These are phyloP conservation scores for Zaprionus camerounensis DNA, from an alignment of 1,140 invertebrate species.

Conservation along the genomic window DNA sequence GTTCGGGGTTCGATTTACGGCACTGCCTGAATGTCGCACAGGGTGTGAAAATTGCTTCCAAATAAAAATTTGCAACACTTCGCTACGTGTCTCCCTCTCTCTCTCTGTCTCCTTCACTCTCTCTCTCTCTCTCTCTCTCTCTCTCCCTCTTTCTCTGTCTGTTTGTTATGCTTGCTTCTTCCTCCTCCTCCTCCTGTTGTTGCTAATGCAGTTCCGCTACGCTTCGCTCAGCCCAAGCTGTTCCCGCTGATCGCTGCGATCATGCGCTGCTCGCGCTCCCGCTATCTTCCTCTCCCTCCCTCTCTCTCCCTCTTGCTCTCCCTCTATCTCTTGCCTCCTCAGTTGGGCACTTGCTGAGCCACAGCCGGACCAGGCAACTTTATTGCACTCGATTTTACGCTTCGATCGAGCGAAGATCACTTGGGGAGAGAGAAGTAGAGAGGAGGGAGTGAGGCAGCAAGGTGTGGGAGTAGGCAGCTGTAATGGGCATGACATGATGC, in stretches of 20 bases:
- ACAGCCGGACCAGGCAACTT: conserved; percentile 31
- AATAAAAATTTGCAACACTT: conserved; percentile 82
- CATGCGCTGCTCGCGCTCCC: conserved; percentile 67
- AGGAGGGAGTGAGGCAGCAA: not conserved
- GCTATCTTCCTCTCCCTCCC: not conserved
- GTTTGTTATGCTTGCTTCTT: conserved; percentile 44
- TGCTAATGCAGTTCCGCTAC: conserved; percentile 61
- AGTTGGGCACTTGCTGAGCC: conserved; percentile 70
- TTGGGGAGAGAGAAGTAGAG: conserved; percentile 3
- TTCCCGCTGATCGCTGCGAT: conserved; percentile 57
- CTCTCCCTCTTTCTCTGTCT: conserved; percentile 19
- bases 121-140: conserved; percentile 11
- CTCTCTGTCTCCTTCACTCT: conserved; percentile 6
- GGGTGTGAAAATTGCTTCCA: conserved; percentile 83
- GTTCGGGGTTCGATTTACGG: conserved; percentile 29
- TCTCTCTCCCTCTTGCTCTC: conserved; percentile 43
- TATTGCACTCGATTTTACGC: conserved; percentile 80
- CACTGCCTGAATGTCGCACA: conserved; percentile 41
- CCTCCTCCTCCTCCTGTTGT: conserved; percentile 27
- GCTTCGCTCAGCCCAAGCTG: conserved; percentile 38
- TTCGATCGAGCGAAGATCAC: conserved; percentile 41
- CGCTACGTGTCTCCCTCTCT: conserved; percentile 24
- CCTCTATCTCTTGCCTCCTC: conserved; percentile 35
- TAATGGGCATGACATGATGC: conserved; percentile 70
- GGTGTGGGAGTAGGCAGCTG: conserved; percentile 12